Percentiles rank a stretch among this genome's conserved stretches.
phyloP scores from a whole-genome alignment of 2,888 invertebrate genomes.

The Tiphia femorata region DNA sequence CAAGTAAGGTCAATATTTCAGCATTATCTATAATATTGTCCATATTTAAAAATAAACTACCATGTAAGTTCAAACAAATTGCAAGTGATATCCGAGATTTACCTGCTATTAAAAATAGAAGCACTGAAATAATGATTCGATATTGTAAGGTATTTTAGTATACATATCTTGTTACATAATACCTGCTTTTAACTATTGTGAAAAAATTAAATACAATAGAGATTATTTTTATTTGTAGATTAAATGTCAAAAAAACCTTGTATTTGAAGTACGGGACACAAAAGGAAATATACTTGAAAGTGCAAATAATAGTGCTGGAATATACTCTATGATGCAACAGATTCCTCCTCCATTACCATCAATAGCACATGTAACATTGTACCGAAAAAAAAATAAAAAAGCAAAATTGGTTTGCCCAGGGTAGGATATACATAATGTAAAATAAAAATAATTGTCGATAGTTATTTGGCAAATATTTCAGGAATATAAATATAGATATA shows the following conservation, averaged over 20 bases:
- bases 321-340: constrained; percentile 72
- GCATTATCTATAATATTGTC: constrained; percentile 28
- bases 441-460: background rate
- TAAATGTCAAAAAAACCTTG: constrained; percentile 67
- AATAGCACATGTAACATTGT: constrained; percentile 67
- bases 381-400: constrained; percentile 63
- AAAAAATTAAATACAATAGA: constrained; percentile 5
- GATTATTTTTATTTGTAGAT: constrained; percentile 51
- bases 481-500: constrained; percentile 71
- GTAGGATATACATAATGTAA: constrained; percentile 50
- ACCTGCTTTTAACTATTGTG: background rate
- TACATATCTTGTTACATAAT: background rate
- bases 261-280: constrained; percentile 72
- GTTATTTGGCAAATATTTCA: constrained; percentile 43
- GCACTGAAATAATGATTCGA: constrained; percentile 72
- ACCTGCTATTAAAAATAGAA: constrained; percentile 65
- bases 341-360: constrained; percentile 69
- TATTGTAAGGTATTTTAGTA: constrained; percentile 70
- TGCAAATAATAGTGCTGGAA: constrained; percentile 75
- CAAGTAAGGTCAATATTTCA: constrained; percentile 5
- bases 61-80: constrained; percentile 73
- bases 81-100: constrained; percentile 67
- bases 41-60: constrained; percentile 72
- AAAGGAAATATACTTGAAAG: constrained; percentile 72
- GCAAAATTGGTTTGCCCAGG: constrained; percentile 71